Evolutionary conservation across 2,888 invertebrate species (phyloP).

Genomic region (Hetaerina titia): DNA sequence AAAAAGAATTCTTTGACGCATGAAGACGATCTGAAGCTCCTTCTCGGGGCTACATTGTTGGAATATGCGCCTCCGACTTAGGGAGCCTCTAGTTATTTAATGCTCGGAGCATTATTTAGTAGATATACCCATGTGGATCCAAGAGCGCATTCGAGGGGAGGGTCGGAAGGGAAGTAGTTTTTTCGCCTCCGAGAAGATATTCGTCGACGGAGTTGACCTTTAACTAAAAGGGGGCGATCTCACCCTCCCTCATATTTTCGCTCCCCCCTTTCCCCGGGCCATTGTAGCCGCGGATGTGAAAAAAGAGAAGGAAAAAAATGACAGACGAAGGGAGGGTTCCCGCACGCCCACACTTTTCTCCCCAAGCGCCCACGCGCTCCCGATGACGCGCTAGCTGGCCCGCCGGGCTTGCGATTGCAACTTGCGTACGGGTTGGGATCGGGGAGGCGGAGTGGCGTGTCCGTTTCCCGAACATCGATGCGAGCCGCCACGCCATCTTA

Average conservation of each 20-base stretch:
- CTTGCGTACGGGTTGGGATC: not conserved
- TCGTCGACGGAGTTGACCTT: not conserved
- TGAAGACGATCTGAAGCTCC: no score
- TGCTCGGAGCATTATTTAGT: no score
- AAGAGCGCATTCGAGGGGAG: no score
- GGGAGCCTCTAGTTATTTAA: no score
- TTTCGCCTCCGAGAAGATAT: no score
- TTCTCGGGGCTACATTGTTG: no score
- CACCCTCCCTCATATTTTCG: not conserved
- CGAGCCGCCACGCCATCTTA: no score
- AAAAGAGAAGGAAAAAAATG: not conserved
- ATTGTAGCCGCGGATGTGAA: not conserved
- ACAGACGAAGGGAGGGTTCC: not conserved
- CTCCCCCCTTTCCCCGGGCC: not conserved
- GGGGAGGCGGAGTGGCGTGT: not conserved
- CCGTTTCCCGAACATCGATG: no score
- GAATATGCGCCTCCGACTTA: no score
- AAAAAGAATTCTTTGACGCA: no score
- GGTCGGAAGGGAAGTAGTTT: no score
- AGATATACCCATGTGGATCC: no score
- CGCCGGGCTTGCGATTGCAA: not conserved
- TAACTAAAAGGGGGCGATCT: not conserved
- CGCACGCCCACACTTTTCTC: not conserved
- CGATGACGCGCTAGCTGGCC: not conserved
- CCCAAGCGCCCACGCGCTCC: not conserved